phyloP scores from a whole-genome alignment of 2,797 vertebrate genomes.

The Podarcis siculus region DNA sequence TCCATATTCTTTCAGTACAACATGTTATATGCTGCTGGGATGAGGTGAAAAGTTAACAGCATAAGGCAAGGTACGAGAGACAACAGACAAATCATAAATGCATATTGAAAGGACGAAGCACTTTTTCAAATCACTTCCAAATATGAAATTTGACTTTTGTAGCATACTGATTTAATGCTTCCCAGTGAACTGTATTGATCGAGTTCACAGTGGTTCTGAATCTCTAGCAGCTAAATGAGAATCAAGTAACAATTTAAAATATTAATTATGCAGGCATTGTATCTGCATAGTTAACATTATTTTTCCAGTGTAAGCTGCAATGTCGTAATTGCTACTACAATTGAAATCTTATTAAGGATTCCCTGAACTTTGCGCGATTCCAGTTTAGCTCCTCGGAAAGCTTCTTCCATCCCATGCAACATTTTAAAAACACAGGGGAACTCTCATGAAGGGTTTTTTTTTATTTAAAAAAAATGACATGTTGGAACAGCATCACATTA shows the following conservation, averaged over 20 bases:
- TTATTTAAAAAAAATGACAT: not conserved
- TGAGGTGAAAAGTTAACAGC: not conserved
- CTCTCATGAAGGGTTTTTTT: not conserved
- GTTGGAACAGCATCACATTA: not conserved
- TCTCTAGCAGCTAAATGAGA: not conserved
- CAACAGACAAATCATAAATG: not conserved
- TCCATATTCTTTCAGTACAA: not conserved
- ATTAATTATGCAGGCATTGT: not conserved
- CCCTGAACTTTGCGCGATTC: not conserved
- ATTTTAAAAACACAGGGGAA: not conserved
- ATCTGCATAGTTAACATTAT: not conserved
- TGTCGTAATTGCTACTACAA: not conserved
- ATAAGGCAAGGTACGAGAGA: not conserved
- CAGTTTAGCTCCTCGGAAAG: not conserved
- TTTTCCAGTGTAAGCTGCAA: not conserved
- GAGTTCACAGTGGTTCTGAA: not conserved
- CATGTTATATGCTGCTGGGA: not conserved
- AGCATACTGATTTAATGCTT: not conserved
- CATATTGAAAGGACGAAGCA: not conserved
- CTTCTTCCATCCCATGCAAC: not conserved
- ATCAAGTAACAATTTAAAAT: not conserved
- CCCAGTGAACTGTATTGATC: not conserved
- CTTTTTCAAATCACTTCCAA: not conserved
- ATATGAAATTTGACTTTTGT: not conserved
- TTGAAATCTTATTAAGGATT: not conserved